Base-by-base conservation (phyloP, 2,797 vertebrate species). In the Coracias cyanogaster region DNA sequence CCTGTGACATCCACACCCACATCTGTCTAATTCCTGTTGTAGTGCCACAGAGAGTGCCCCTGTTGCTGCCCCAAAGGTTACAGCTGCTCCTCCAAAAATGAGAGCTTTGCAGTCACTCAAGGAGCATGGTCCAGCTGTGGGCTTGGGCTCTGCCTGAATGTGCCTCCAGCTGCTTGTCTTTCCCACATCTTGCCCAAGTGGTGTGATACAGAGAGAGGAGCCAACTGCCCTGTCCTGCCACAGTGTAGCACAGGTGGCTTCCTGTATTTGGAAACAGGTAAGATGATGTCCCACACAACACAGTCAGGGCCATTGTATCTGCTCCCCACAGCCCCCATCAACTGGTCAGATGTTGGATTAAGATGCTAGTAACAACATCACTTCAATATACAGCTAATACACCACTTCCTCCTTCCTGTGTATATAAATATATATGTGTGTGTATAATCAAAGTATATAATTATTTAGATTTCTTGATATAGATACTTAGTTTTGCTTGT, bases 271-370 rank as follows among this genome's bases (percentile, higher is more conserved):
- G 66, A 52, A 45, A 48, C 48, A 33, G 69, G 48, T 4, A n/a
- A 35, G 0, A 3, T 3, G 46, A 7, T 28, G 85, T 62, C 64
- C 76, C 52, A 3, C 3, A 3, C 16, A 43, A 6, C 0, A 0
- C 22, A n/a, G 35, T 10, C 72, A 45, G 29, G 46, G 57, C 57
- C 72, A 11, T 0, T 1, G 11, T 6, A 21, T 16, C 51, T 62
- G 37, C 82, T 72, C 45, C 70, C 26, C 58, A 26, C 7, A 58
- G 28, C 2, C 33, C 49, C 20, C 0, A 2, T 7, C 61, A 19
- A 39, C 12, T 49, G 62, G 58, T n/a, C 10, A 65, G 15, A 8
- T 0, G 24, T 8, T 11, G 52, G 55, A 20, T 48, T 78, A 52
- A 49, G 76, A 49, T 64, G 39, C 5, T 25, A 54, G 65, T 28